phyloP scores from a whole-genome alignment of 2,797 vertebrate genomes.

The Hozukius guyotensis region DNA sequence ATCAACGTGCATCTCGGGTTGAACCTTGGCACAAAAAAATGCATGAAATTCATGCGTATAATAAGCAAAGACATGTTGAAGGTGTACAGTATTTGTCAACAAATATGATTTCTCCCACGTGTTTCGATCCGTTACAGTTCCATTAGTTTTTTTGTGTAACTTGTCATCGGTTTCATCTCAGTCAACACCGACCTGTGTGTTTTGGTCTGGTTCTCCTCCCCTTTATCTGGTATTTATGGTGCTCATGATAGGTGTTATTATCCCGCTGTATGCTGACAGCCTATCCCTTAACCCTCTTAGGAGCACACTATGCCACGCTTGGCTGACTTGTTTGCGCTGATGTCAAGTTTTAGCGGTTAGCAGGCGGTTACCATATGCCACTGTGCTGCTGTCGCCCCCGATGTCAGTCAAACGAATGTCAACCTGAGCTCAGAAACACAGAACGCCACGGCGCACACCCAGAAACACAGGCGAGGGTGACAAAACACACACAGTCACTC shows the following conservation, averaged over 20 bases:
- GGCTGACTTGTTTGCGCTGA: slow-evolving; percentile 85
- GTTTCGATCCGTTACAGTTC: slow-evolving; percentile 13
- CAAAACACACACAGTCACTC: slow-evolving; percentile 37
- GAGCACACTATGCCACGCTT: slow-evolving; percentile 73
- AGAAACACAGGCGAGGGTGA: slow-evolving; percentile 43
- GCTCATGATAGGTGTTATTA: slow-evolving; percentile 77
- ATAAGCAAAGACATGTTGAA: background rate
- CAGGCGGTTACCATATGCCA: slow-evolving; percentile 83
- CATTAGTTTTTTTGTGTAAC: slow-evolving; percentile 18
- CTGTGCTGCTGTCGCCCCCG: slow-evolving; percentile 80
- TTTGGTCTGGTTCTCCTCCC: slow-evolving; percentile 46
- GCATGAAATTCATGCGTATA: background rate
- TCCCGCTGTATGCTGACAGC: slow-evolving; percentile 77
- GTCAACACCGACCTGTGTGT: slow-evolving; percentile 41
- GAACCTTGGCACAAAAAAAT: slow-evolving; percentile 12
- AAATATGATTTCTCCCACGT: background rate
- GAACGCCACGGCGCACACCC: slow-evolving; percentile 38
- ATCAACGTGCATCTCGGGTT: background rate
- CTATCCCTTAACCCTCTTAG: slow-evolving; percentile 81
- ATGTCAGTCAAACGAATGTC: slow-evolving; percentile 82
- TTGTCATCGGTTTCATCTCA: slow-evolving; percentile 52
- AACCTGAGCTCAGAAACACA: slow-evolving; percentile 72
- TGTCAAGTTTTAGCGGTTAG: slow-evolving; percentile 83
- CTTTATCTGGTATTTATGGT: slow-evolving; percentile 48
- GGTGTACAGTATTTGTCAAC: background rate